Conservation (phyloP, 2,113 vertebrate species). For the Sphaerodactylus townsendi region DNA sequence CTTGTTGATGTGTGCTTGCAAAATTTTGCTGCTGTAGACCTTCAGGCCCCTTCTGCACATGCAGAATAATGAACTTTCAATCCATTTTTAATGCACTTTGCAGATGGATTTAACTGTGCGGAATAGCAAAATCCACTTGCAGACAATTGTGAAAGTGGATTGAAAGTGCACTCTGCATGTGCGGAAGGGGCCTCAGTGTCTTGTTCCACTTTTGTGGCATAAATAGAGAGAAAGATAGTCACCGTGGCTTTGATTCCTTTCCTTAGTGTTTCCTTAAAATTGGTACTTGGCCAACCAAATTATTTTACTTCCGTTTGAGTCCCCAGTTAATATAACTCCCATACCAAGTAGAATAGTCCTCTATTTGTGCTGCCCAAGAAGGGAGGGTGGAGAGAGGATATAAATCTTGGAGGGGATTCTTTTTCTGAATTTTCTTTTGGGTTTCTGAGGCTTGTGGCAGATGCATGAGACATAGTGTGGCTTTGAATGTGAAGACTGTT, state of each 20-base stretch:
- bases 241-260: background rate
- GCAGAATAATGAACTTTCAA: too few species aligned
- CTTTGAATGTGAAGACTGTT: background rate
- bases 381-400: too few species aligned
- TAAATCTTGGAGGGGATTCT: background rate
- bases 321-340: background rate
- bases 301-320: background rate
- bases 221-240: background rate
- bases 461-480: background rate
- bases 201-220: background rate
- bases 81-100: too few species aligned
- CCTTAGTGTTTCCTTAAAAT: background rate
- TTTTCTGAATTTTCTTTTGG: background rate
- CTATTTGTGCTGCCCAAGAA: background rate
- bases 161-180: too few species aligned
- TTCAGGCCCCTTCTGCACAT: too few species aligned
- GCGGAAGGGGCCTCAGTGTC: too few species aligned
- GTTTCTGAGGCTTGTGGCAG: background rate
- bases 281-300: background rate
- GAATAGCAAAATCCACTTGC: too few species aligned
- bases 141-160: too few species aligned
- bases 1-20: background rate
- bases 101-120: too few species aligned
- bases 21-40: background rate
- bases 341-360: background rate